Conservation (phyloP, 2,797 vertebrate genomes). For the Bucorvus abyssinicus region DNA sequence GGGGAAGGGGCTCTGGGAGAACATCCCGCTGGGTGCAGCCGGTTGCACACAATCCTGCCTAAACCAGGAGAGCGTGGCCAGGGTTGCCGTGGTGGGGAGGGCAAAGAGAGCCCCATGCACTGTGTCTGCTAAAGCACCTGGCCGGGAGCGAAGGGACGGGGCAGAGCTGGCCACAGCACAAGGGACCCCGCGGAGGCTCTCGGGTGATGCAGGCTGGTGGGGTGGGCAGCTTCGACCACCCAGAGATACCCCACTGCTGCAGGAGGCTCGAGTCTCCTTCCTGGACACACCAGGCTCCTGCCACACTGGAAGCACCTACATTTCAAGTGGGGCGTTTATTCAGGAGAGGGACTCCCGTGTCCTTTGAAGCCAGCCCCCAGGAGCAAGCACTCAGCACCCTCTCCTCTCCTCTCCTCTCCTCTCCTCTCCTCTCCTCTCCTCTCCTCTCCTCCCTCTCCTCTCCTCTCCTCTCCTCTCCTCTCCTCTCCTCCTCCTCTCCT, state of each 20-base stretch:
- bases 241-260: neutral
- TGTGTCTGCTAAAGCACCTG: neutral
- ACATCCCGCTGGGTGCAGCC: neutral
- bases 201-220: neutral
- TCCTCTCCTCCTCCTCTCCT: too few relatives aligned
- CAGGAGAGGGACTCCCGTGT: fast-evolving
- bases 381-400: neutral
- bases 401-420: too few relatives aligned
- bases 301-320: fast-evolving
- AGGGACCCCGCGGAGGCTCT: neutral
- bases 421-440: too few relatives aligned
- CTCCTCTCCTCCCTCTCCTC: neutral
- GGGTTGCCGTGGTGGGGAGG: neutral
- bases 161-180: neutral
- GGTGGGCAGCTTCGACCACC: neutral
- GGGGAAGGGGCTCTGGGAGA: neutral
- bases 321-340: fast-evolving
- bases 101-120: neutral
- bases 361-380: neutral
- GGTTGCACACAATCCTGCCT: too few relatives aligned
- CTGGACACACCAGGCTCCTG: fast-evolving
- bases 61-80: fast-evolving
- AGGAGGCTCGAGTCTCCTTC: neutral
- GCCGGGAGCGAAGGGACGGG: neutral
- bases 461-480: neutral